These are phyloP conservation scores for Chydorus sphaericus DNA, from an alignment of 2,888 invertebrate genomes.

Conservation along the genomic window DNA sequence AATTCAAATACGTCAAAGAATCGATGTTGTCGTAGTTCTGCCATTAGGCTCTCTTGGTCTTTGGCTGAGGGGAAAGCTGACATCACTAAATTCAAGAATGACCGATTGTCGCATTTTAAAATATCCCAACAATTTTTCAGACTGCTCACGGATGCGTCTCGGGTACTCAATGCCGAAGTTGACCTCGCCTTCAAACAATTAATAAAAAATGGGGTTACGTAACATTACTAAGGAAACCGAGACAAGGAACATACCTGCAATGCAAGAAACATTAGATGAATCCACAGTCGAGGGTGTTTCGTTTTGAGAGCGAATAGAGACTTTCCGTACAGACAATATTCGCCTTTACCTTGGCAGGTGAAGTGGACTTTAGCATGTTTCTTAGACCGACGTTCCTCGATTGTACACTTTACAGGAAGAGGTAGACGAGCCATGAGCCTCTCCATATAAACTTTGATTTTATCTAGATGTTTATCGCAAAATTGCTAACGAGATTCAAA, in stretches of 20 bases:
- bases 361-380: conserved; percentile 78
- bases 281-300: conserved; percentile 74
- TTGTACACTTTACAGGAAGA: conserved; percentile 81
- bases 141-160: conserved; percentile 66
- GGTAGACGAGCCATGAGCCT: conserved; percentile 70
- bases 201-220: no score
- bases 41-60: conserved; percentile 73
- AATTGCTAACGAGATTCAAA: no score
- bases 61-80: conserved; percentile 83
- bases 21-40: conserved; percentile 69
- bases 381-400: conserved; percentile 72
- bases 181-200: conserved; percentile 44
- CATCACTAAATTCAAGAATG: conserved; percentile 77
- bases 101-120: conserved; percentile 76
- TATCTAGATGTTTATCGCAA: conserved; percentile 84
- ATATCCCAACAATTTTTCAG: conserved; percentile 89
- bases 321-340: conserved; percentile 63
- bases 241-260: conserved; percentile 44
- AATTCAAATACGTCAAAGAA: conserved; percentile 90
- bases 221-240: conserved; percentile 21
- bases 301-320: conserved; percentile 36
- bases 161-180: conserved; percentile 57
- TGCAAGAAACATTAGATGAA: conserved; percentile 89
- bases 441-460: conserved; percentile 81
- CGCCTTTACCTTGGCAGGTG: conserved; percentile 58